phyloP scores from a whole-genome alignment of 1,140 invertebrate genomes.

The Theocolax elegans region DNA sequence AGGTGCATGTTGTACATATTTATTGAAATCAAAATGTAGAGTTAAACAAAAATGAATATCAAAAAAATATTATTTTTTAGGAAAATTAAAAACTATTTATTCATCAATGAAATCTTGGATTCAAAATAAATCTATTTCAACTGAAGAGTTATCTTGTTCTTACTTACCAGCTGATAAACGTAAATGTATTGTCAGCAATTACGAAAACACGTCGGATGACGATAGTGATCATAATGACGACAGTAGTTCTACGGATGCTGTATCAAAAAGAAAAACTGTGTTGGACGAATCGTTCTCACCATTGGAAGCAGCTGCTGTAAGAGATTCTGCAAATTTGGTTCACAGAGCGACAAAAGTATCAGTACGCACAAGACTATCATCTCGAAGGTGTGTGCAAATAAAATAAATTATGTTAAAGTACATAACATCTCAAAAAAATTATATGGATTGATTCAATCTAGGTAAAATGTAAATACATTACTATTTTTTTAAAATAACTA shows the following conservation, averaged over 20 bases:
- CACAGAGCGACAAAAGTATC: neutral
- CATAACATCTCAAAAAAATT: too few relatives aligned
- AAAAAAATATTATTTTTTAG: constrained; percentile 29
- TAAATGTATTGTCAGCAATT: constrained; percentile 47
- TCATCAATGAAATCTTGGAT: constrained; percentile 44
- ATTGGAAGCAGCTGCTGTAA: neutral
- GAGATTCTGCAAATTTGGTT: neutral
- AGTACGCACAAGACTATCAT: neutral
- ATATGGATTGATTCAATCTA: too few relatives aligned
- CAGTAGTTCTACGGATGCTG: constrained; percentile 10
- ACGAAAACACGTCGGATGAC: constrained; percentile 50
- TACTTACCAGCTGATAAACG: constrained; percentile 53
- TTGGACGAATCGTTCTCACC: neutral
- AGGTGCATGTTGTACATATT: too few relatives aligned
- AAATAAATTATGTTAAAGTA: too few relatives aligned
- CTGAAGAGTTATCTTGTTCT: constrained; percentile 60
- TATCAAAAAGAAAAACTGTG: neutral
- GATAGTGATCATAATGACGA: constrained; percentile 40
- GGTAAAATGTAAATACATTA: too few relatives aligned
- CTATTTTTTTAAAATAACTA: too few relatives aligned
- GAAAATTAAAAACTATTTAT: constrained; percentile 38
- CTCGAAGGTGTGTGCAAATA: constrained; percentile 9
- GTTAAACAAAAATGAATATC: neutral
- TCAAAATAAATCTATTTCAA: constrained; percentile 40
- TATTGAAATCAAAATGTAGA: neutral